Base-by-base conservation (phyloP, 2,113 vertebrate species). In the Oxyura jamaicensis region DNA sequence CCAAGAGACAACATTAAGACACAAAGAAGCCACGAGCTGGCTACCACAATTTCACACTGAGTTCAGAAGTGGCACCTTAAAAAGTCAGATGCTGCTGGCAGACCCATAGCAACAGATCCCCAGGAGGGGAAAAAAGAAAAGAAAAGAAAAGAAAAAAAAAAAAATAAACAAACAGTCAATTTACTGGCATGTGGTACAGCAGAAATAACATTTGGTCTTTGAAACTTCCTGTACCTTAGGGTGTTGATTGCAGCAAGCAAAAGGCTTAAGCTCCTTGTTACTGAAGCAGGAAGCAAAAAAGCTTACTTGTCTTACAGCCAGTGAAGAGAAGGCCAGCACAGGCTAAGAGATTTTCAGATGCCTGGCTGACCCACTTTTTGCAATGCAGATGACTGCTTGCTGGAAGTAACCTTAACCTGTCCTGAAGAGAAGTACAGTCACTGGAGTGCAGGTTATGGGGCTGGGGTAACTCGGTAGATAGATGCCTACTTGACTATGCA, bases 201-300 rank as follows among this genome's bases (percentile, higher is more conserved):
- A 90, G 69, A 89, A 94, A 75, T 63, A 75, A 76, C 33, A 73
- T 52, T 74, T 63, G 42, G 8, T 68, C 62, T 95, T 91, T 66
- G 56, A 88, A 92, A 88, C 59, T 80, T 75, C 66, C 62, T n/a
- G 19, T 89, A 76, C 13, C 6, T 76, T 52, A 69, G 50, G 25
- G 31, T 76, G 35, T 58, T 87, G 67, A 84, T 5, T 62, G 63
- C 81, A 87, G 36, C 39, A 91, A 73, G 48, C 33, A 50, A 72
- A 91, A 76, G 44, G 58, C 42, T 76, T 87, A 72, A 92, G 42
- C 2, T 68, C 42, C 68, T 60, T 23, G 8, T 83, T 71, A 52
- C 29, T 60, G 56, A 75, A 75, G 29, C 65, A 88, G 65, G 83
- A 94, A 90, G 41, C 74, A 94, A 72, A 84, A 89, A 89, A 89